phyloP scores from a whole-genome alignment of 2,888 invertebrate species.

The Aphodius granarius region DNA sequence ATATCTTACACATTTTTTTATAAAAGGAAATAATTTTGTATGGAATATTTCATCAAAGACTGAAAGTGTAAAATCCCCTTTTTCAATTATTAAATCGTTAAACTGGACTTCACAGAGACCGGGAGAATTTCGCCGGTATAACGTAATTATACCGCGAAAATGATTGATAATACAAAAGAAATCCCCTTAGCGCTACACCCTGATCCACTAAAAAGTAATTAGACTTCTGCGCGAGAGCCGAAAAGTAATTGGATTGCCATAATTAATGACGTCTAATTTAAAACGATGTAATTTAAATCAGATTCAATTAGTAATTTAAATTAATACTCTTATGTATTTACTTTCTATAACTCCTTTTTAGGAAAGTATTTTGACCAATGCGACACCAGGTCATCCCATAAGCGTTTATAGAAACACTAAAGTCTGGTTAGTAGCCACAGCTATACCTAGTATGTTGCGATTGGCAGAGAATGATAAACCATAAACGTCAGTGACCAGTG shows the following conservation, averaged over 20 bases:
- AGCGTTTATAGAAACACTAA: too few relatives aligned
- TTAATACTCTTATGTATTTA: background rate
- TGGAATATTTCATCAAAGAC: too few relatives aligned
- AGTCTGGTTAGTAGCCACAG: too few relatives aligned
- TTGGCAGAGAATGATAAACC: too few relatives aligned
- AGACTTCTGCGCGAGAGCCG: background rate
- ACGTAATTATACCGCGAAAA: background rate
- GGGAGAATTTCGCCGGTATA: background rate
- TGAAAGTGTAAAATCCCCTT: too few relatives aligned
- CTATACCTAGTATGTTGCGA: too few relatives aligned
- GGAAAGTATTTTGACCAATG: too few relatives aligned
- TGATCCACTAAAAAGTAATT: background rate
- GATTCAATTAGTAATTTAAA: background rate
- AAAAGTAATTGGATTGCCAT: background rate
- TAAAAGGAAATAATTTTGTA: too few relatives aligned
- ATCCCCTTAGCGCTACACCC: background rate
- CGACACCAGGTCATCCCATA: too few relatives aligned
- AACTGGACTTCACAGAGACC: background rate
- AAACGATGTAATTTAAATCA: background rate
- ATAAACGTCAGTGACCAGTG: too few relatives aligned
- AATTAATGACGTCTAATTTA: background rate
- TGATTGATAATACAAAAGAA: background rate
- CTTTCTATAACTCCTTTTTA: too few relatives aligned
- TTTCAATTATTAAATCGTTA: background rate
- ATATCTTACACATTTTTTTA: too few relatives aligned